phyloP scores from a whole-genome alignment of 2,113 vertebrate species.

The Acrocephalus arundinaceus region DNA sequence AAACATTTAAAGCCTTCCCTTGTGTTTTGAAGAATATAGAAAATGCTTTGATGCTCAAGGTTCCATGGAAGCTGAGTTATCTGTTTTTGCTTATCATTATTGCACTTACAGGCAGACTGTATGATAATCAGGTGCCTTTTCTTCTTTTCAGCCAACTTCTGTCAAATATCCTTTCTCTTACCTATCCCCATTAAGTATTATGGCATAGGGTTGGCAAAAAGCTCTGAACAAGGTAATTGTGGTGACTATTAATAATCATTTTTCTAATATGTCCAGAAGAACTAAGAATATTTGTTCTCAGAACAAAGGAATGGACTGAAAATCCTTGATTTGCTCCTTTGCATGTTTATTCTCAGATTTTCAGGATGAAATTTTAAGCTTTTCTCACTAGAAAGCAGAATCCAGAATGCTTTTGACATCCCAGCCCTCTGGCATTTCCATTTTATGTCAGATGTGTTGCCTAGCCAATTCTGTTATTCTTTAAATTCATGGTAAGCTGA shows the following conservation, averaged over 20 bases:
- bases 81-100: background rate
- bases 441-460: background rate
- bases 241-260: background rate
- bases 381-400: background rate
- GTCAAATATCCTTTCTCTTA: background rate
- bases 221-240: background rate
- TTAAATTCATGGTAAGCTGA: background rate
- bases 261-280: background rate
- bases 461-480: background rate
- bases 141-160: background rate
- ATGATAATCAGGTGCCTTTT: background rate
- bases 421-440: background rate
- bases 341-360: background rate
- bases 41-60: background rate
- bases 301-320: background rate
- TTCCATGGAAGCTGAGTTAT: background rate
- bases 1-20: background rate
- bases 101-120: background rate
- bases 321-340: background rate
- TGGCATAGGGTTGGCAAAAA: background rate
- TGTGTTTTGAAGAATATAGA: constrained; percentile 3
- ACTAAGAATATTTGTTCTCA: background rate
- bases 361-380: background rate
- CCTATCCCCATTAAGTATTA: background rate
- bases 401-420: background rate